Evolutionary conservation across 1,140 invertebrate genomes (phyloP), one percentile per base, ranked within the genome.

Genomic region (Euglossa dilemma): DNA sequence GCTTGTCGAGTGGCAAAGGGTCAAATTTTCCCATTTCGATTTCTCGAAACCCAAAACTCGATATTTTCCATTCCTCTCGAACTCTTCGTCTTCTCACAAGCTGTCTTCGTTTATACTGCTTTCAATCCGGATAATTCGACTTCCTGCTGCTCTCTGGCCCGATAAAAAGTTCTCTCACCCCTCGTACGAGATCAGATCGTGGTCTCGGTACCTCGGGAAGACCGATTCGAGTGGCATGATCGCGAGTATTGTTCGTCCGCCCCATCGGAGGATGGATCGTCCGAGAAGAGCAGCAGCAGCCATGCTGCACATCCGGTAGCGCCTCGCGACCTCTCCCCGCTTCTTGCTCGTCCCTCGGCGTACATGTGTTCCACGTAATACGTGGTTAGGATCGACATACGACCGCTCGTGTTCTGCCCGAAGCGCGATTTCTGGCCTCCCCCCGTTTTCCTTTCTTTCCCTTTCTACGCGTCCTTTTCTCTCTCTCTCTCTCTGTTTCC

Each of bases 361-460:
- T 83, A 83, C 81, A 70, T 64, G 25, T 70, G 81, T 78, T 78
- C 56, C 56, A 47, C 66, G 74, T 83, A 83, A 83, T 83, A 78
- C 57, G 57, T 83, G 47, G 66, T 78, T 83, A 61, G 66, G 56
- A 77, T 83, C 74, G 74, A 83, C 80, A 61, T 82, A 83, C 74
- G 74, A 83, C 45, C 54, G 80, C 74, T 78, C 74, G 47, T 78
- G 64, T 63, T 78, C 54, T 76, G 36, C 54, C 74, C 25, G 20
- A 52, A 71, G n/a, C 45, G 36, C 66, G 47, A 74, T 80, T 73
- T 57, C 61, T 20, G 36, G 8, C 20, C 8, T 18, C 16, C 28
- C 16, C 28, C 18, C 2, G 63, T 43, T 64, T 64, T 64, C 28
- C 63, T 36, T 43, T 56, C 16, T 14, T 11, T 11, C 12, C 12